These are phyloP conservation scores for Marronus borbonicus DNA, from an alignment of 2,888 invertebrate genomes.

Conservation along the genomic window DNA sequence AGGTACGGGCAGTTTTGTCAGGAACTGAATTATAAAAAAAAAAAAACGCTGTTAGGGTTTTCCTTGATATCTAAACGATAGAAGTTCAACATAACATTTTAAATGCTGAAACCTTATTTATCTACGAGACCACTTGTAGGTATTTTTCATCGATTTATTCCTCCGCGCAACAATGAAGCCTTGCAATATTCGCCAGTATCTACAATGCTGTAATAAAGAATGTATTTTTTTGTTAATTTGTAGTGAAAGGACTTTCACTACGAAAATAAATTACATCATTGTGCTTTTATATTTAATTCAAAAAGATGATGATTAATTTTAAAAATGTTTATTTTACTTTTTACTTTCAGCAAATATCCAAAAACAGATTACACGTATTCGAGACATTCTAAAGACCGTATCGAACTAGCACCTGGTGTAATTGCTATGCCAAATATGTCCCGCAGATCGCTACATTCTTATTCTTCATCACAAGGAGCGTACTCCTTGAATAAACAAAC, in stretches of 20 bases:
- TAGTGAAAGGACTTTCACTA: too few relatives aligned
- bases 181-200: too few relatives aligned
- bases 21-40: too few relatives aligned
- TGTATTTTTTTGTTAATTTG: too few relatives aligned
- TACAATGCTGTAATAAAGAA: too few relatives aligned
- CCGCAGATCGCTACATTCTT: conserved; percentile 76
- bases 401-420: conserved; percentile 84
- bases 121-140: neutral
- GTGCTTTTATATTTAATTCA: too few relatives aligned
- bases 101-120: neutral
- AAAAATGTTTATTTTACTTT: neutral
- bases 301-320: neutral
- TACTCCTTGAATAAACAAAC: conserved; percentile 61
- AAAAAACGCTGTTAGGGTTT: too few relatives aligned
- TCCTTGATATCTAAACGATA: too few relatives aligned
- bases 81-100: neutral
- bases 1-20: too few relatives aligned
- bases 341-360: conserved; percentile 80
- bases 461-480: conserved; percentile 55
- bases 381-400: conserved; percentile 84
- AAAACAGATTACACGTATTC: conserved; percentile 95
- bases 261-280: too few relatives aligned
- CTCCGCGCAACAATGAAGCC: too few relatives aligned
- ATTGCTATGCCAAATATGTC: conserved; percentile 94
- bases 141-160: neutral